Evolutionary conservation across 1,140 invertebrate species (phyloP).

Genomic region (Drosophila sturtevanti): DNA sequence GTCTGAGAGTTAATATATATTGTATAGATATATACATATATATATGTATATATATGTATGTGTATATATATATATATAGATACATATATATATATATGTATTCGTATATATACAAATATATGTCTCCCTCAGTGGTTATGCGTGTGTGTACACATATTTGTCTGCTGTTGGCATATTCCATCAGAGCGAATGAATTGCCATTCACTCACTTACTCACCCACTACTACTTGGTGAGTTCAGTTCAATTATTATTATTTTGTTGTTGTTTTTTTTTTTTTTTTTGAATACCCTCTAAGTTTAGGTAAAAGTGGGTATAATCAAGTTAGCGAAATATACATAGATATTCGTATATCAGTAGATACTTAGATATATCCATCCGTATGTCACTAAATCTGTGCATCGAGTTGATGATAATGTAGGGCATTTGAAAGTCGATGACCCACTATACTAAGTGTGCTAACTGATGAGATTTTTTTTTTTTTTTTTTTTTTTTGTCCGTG

Average conservation of each 20-base stretch:
- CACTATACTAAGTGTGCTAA: background rate
- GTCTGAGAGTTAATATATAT: slow-evolving; percentile 11
- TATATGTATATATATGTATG: background rate
- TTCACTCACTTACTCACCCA: slow-evolving; percentile 1
- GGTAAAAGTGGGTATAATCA: background rate
- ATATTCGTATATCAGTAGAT: background rate
- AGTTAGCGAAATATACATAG: background rate
- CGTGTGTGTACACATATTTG: background rate
- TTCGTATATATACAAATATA: background rate
- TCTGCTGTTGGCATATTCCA: slow-evolving; percentile 14
- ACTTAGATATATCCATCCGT: too few species aligned
- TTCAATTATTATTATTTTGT: background rate
- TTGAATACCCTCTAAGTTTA: background rate
- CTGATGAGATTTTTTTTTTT: background rate
- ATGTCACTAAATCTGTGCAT: too few species aligned
- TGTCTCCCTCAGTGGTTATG: background rate
- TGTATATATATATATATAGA: too few species aligned
- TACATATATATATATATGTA: background rate
- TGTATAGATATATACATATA: too few species aligned
- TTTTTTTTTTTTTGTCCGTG: background rate
- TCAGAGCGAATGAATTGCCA: slow-evolving; percentile 15
- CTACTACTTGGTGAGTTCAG: background rate
- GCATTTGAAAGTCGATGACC: background rate
- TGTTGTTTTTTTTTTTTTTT: too few species aligned
- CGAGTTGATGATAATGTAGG: too few species aligned